phyloP scores from a whole-genome alignment of 2,113 vertebrate genomes.

The Neomonachus schauinslandi region DNA sequence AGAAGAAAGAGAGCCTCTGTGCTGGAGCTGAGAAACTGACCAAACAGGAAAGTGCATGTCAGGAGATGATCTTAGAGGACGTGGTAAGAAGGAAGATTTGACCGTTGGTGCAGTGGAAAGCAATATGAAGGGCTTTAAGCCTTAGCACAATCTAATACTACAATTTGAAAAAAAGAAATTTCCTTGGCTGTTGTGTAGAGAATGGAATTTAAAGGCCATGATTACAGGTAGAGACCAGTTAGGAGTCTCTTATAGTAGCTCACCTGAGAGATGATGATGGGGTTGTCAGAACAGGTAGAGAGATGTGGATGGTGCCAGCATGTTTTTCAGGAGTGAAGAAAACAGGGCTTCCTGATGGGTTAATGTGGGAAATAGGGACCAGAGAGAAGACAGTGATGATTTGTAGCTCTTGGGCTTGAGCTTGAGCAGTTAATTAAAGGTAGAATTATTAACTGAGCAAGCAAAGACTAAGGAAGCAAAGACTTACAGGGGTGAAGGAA shows the following conservation, averaged over 20 bases:
- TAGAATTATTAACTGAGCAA: background rate
- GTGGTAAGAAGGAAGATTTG: background rate
- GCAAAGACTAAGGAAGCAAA: background rate
- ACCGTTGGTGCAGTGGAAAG: background rate
- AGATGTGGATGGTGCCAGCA: background rate
- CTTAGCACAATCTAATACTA: background rate
- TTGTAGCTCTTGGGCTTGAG: background rate
- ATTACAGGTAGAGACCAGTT: background rate
- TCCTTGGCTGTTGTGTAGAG: background rate
- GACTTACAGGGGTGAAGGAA: background rate
- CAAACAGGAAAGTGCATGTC: background rate
- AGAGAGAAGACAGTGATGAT: background rate
- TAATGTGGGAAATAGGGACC: background rate
- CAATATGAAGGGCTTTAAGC: background rate
- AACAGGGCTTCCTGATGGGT: background rate
- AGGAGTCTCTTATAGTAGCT: background rate
- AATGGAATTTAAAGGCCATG: slow-evolving; percentile 17
- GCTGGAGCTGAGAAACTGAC: background rate
- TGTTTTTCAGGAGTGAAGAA: background rate
- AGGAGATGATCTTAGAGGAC: background rate
- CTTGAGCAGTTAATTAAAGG: background rate
- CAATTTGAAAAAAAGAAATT: background rate
- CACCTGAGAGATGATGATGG: background rate
- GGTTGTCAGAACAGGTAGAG: background rate
- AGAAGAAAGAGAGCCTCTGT: background rate